phyloP scores from a whole-genome alignment of 2,888 invertebrate genomes.

The Lucinisca nassula region DNA sequence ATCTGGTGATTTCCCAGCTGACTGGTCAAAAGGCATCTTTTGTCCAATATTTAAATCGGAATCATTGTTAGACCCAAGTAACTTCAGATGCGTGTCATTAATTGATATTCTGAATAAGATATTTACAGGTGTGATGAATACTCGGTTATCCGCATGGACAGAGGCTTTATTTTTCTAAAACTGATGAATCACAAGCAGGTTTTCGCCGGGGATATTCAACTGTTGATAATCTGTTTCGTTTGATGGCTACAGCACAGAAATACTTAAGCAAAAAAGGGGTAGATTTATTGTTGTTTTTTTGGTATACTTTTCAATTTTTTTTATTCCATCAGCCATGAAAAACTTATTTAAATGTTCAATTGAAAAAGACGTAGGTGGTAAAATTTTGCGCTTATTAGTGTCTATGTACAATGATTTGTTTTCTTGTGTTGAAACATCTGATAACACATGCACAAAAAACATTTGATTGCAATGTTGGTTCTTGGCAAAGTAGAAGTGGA shows the following conservation, averaged over 20 bases:
- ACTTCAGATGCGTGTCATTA: slow-evolving; percentile 5
- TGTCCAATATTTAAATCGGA: neutral
- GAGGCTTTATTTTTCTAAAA: neutral
- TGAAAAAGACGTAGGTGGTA: neutral
- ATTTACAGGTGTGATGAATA: neutral
- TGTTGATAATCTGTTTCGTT: neutral
- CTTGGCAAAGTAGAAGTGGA: neutral
- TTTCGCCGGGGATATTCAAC: neutral
- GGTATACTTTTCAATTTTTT: neutral
- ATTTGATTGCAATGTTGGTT: neutral
- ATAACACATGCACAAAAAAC: neutral
- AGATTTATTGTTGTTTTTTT: neutral
- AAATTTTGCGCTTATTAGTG: neutral
- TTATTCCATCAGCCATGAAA: neutral
- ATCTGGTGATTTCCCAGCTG: neutral
- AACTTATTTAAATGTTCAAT: neutral
- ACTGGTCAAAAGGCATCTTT: neutral
- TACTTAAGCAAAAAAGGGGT: neutral
- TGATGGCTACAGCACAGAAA: neutral
- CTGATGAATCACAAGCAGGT: neutral
- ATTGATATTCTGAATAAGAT: neutral
- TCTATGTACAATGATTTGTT: neutral
- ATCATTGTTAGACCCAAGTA: neutral
- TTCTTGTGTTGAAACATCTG: neutral
- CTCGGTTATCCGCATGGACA: neutral